Evolutionary conservation across 2,797 vertebrate genomes (phyloP).

Genomic region (Sternarchorhynchus goeldii): DNA sequence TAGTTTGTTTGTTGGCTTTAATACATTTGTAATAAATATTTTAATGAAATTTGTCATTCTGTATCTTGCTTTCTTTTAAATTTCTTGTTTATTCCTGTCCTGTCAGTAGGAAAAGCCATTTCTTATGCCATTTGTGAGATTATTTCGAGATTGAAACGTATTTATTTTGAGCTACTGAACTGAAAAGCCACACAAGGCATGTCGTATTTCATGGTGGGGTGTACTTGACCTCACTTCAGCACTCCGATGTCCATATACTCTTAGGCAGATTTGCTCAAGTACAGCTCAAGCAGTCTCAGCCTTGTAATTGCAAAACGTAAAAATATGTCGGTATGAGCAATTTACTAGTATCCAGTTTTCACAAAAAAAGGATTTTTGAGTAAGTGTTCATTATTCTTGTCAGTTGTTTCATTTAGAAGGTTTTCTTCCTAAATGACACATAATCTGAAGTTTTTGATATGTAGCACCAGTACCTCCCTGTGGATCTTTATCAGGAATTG

Average conservation of each 20-base stretch:
- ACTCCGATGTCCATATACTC: no score
- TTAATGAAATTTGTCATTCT: slow-evolving; percentile 19
- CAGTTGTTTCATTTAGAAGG: no score
- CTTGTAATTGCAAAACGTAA: not conserved
- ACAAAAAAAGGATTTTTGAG: not conserved
- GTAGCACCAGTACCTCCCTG: no score
- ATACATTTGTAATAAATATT: slow-evolving; percentile 52
- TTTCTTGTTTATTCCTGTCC: not conserved
- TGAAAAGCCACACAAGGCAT: no score
- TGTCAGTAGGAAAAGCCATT: not conserved
- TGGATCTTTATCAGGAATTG: no score
- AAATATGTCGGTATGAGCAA: not conserved
- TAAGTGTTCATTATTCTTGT: not conserved
- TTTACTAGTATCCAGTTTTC: not conserved
- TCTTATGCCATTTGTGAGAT: not conserved
- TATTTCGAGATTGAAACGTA: not conserved
- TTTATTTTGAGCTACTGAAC: no score
- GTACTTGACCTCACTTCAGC: no score
- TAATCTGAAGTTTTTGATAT: no score
- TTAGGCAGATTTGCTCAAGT: not conserved
- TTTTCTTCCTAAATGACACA: no score
- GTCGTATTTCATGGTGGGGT: no score
- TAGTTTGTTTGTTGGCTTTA: slow-evolving; percentile 17
- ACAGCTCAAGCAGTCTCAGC: not conserved
- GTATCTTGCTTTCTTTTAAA: slow-evolving; percentile 19